These are phyloP conservation scores for Gadopsis marmoratus DNA, from an alignment of 2,797 vertebrate species.

Conservation along the genomic window DNA sequence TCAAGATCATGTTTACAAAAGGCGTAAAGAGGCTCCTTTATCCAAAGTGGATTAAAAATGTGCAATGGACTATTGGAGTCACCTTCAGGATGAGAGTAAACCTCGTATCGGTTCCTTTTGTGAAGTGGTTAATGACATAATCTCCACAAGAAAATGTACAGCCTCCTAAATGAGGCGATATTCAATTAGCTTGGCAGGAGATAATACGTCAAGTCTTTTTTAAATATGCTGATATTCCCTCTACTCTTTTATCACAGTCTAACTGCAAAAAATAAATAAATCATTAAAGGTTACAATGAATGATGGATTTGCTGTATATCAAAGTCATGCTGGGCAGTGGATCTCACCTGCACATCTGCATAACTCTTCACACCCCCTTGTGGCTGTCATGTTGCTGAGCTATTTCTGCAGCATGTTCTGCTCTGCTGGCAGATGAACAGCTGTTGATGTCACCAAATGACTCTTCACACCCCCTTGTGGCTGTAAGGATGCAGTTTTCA, in stretches of 20 bases:
- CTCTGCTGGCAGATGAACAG: too few relatives aligned
- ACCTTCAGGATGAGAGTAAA: too few relatives aligned
- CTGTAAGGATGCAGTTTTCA: background rate
- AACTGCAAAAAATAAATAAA: background rate
- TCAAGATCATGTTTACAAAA: too few relatives aligned
- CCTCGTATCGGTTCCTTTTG: too few relatives aligned
- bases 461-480: background rate
- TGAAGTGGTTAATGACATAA: background rate
- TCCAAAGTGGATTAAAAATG: background rate
- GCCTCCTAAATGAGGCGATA: background rate
- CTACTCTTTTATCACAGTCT: background rate
- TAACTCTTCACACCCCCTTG: too few relatives aligned
- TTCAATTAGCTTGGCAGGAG: background rate
- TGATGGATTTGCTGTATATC: background rate
- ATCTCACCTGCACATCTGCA: background rate
- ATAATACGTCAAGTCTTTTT: background rate
- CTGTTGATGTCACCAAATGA: background rate
- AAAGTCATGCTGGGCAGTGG: background rate
- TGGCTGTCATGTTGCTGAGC: too few relatives aligned
- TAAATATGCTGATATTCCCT: background rate
- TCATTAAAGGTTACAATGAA: too few relatives aligned
- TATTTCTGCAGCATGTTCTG: too few relatives aligned
- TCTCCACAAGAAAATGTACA: background rate
- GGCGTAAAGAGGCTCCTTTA: too few relatives aligned
- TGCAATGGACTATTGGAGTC: too few relatives aligned